Base-by-base conservation (phyloP, 2,888 invertebrate species). In the Eilema sororculum region DNA sequence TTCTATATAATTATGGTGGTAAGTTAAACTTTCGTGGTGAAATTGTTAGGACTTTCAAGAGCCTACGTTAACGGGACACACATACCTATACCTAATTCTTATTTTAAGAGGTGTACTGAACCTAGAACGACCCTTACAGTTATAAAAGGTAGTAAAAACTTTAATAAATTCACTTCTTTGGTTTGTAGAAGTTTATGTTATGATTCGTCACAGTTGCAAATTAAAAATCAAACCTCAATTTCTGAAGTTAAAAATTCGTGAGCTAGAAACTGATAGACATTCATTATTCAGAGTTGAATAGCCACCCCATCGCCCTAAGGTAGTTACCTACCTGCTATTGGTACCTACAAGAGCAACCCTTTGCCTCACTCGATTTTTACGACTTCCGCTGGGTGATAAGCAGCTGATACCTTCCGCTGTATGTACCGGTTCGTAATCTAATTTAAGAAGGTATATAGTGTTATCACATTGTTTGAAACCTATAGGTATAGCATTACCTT, bases 301-400 rank as follows among this genome's bases (percentile, higher is more conserved):
- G 62, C 62, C 62, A 58, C 66, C 65, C 63, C 63, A 59, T 52
- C n/a, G 37, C 25, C 56, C 46, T 57, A 46, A 65, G 57, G 65
- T 68, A 68, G 65, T 64, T 59, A 46, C 37, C 28, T 67, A 60
- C 59, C 67, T 65, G 30, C 25, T 46, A 30, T 56, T 22, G 30
- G 65, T 61, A 68, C 60, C 41, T 65, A 68, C 59, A 59, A 59
- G 41, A 63, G 71, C 33, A 66, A 72, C 72, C 72, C 72, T 72
- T 67, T 69, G 66, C 68, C 68, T 68, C 62, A 68, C 66, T 69
- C 72, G 68, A 72, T 72, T 72, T 72, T 72, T 72, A 72, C 68
- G 72, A 66, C 68, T 69, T 72, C 72, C 72, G 66, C 59, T 65
- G 56, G 63, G 65, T 63, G 72, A 72, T 72, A 72, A 72, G 68